Base-by-base conservation (phyloP, 92 coral and sea anemone genomes). In the Palythoa heliodiscus region DNA sequence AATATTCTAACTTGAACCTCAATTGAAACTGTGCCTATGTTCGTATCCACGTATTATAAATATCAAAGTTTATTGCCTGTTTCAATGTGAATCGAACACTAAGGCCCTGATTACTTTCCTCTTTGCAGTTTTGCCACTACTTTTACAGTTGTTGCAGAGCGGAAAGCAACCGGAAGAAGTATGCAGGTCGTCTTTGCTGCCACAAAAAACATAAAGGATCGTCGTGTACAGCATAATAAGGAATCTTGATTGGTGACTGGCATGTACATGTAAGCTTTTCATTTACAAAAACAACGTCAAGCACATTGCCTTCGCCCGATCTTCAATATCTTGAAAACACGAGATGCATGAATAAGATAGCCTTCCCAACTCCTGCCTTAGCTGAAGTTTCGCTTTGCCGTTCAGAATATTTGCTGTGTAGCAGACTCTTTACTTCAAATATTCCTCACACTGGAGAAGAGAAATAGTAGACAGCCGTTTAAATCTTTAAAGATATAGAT, bases 391-490 rank as follows among this genome's bases (percentile, higher is more conserved):
- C 24, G 76, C 4, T 23, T 66, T 47, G 6, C 63, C 50, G 58
- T 76, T 86, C 25, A 86, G 84, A 7, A 77, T 77, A 23, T 52
- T 71, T 17, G 72, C 66, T 14, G 88, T 57, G 64, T 77, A 86
- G 52, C 83, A 83, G 2, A 86, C 88, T 66, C 84, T 77, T 79
- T 78, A 86, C 78, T 86, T 86, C 76, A 86, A 77, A 76, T 84
- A 86, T 19, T 50, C 88, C 8, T 86, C 89, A 76, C 83, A 86
- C 85, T 86, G 84, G 52, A 86, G 66, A 76, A 86, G 71, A 70
- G 29, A 71, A 83, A 83, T 38, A 48, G 78, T 20, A 74, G 14
- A 50, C 60, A n/a, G 75, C 75, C 23, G 52, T 74, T 74, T 74
- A 20, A 50, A 50, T 48, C 37, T 74, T 74, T 74, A 74, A 74